Percentiles rank a stretch among this genome's conserved stretches.
phyloP scores from a whole-genome alignment of 2,888 invertebrate genomes.

The Papilio protenor region DNA sequence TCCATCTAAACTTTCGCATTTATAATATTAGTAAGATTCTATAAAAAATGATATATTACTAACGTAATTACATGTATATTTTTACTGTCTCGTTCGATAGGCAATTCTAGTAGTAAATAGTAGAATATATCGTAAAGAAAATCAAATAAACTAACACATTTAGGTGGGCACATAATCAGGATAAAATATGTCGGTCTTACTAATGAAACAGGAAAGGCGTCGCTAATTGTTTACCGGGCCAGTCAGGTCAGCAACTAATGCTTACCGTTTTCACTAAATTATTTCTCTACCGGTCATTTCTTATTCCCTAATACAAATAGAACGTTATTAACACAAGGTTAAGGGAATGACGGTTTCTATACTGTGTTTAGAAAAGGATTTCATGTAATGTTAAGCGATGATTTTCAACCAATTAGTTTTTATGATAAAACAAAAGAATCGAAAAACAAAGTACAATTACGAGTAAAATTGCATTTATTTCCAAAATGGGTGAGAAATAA shows the following conservation, averaged over 20 bases:
- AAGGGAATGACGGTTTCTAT: background rate
- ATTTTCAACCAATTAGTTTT: too few relatives aligned
- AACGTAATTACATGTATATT: background rate
- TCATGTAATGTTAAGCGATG: too few relatives aligned
- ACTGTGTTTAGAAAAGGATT: too few relatives aligned
- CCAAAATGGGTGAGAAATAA: too few relatives aligned
- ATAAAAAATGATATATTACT: background rate
- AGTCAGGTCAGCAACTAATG: conserved; percentile 27
- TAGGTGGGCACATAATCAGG: conserved; percentile 12
- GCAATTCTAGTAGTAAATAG: background rate
- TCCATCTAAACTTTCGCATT: too few relatives aligned
- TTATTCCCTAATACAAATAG: conserved; percentile 1
- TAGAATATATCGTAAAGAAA: background rate
- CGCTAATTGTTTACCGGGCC: conserved; percentile 20
- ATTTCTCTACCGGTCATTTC: conserved; percentile 3
- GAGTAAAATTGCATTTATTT: too few relatives aligned
- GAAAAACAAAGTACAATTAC: too few relatives aligned
- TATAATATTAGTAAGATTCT: too few relatives aligned
- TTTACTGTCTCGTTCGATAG: background rate
- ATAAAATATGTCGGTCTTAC: conserved; percentile 26
- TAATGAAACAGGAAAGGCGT: conserved; percentile 21
- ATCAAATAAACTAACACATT: conserved; percentile 18
- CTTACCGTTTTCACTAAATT: conserved; percentile 17
- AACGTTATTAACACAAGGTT: background rate
- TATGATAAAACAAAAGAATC: too few relatives aligned